Conservation (phyloP, 2,888 invertebrate species). For the Acrobasis suavella region DNA sequence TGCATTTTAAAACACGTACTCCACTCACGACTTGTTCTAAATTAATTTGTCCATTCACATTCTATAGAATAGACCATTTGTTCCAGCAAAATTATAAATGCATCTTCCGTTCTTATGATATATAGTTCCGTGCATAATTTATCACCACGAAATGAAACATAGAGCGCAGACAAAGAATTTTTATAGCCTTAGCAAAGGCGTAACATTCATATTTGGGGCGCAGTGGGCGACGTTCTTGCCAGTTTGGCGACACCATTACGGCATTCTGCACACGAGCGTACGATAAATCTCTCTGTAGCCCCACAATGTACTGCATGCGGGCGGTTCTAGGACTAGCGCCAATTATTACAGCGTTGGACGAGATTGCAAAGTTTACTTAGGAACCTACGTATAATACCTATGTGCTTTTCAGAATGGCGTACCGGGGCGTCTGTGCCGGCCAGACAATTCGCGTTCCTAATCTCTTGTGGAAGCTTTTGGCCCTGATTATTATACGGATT, state of each 20-base stretch:
- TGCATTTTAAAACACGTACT: background rate
- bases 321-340: constrained; percentile 49
- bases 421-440: background rate
- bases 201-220: constrained; percentile 55
- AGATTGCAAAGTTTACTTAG: constrained; percentile 47
- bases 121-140: constrained; percentile 20
- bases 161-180: constrained; percentile 55
- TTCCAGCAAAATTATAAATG: background rate
- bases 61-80: background rate
- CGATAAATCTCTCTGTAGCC: constrained; percentile 62
- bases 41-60: background rate
- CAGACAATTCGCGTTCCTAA: background rate
- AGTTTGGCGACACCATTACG: constrained; percentile 63
- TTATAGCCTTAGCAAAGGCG: constrained; percentile 51
- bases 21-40: background rate
- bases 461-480: background rate
- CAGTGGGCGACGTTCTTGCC: constrained; percentile 44
- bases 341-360: constrained; percentile 50
- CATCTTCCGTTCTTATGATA: constrained; percentile 1
- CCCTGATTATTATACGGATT: background rate
- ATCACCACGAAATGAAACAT: constrained; percentile 38
- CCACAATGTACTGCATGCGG: constrained; percentile 62
- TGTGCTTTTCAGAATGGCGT: background rate
- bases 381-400: background rate
- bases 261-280: constrained; percentile 62